Conservation (phyloP, 2,797 vertebrate species). For the Tragopan temminckii region DNA sequence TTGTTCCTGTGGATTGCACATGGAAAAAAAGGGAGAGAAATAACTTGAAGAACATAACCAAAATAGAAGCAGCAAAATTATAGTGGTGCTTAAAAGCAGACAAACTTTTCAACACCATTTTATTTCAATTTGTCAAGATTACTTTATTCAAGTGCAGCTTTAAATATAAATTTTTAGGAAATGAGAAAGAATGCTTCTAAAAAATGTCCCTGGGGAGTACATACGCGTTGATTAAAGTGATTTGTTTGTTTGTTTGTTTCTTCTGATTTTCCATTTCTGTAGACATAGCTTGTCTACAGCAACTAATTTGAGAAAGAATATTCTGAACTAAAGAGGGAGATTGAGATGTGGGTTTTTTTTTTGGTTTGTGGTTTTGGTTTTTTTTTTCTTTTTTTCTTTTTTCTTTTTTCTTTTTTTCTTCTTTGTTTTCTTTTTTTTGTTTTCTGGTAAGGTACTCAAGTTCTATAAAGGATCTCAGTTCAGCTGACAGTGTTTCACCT, state of each 20-base stretch:
- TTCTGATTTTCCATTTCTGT: background rate
- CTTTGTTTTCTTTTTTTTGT: background rate
- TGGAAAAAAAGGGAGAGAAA: background rate
- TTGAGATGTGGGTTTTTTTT: background rate
- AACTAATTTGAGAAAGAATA: slow-evolving; percentile 17
- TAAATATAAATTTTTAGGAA: background rate
- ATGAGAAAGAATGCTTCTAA: background rate
- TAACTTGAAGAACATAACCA: background rate
- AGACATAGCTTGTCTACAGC: slow-evolving; percentile 10
- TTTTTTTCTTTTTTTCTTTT: background rate
- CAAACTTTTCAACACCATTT: slow-evolving; percentile 7
- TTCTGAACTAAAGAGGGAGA: background rate
- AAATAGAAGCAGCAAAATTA: background rate
- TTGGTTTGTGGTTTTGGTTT: no score
- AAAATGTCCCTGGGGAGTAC: background rate
- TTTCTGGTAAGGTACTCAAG: background rate
- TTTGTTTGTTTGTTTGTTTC: fast-evolving
- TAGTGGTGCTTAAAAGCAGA: background rate
- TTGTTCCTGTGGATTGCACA: background rate
- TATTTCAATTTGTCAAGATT: slow-evolving; percentile 25
- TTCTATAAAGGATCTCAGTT: background rate
- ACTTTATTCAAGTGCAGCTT: slow-evolving; percentile 1
- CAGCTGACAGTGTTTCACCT: background rate
- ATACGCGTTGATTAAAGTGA: background rate
- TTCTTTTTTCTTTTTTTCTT: background rate